phyloP scores from a whole-genome alignment of 1,140 invertebrate genomes.

The Drosophila mojavensis region DNA sequence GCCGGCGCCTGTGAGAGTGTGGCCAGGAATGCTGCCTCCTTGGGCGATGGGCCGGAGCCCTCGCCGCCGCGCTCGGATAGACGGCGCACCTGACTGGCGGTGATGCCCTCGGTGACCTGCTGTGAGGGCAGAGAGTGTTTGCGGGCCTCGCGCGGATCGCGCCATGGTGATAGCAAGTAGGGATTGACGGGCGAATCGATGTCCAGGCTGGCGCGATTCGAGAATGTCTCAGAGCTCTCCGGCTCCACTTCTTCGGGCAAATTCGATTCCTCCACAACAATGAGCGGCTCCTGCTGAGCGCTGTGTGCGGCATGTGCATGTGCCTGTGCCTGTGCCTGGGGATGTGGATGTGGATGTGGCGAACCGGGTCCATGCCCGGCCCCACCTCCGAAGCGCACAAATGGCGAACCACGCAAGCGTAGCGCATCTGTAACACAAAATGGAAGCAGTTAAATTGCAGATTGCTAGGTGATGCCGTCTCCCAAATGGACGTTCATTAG shows the following conservation, averaged over 20 bases:
- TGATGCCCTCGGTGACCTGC: constrained; percentile 92
- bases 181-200: constrained; percentile 91
- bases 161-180: constrained; percentile 91
- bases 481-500: constrained; percentile 25
- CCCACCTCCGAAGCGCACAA: constrained; percentile 76
- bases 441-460: constrained; percentile 15
- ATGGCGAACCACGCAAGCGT: constrained; percentile 84
- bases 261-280: constrained; percentile 91
- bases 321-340: constrained; percentile 53
- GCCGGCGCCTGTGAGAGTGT: constrained; percentile 90
- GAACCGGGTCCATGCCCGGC: constrained; percentile 8
- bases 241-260: constrained; percentile 88
- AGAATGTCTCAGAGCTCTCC: constrained; percentile 84
- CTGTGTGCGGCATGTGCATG: constrained; percentile 43
- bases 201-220: constrained; percentile 87
- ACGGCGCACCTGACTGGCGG: constrained; percentile 92
- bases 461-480: constrained; percentile 17
- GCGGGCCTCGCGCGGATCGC: constrained; percentile 87
- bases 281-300: constrained; percentile 87
- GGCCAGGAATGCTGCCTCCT: constrained; percentile 91
- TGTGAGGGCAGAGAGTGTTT: constrained; percentile 93
- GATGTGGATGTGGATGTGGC: constrained; percentile 10
- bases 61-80: constrained; percentile 91
- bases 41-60: constrained; percentile 87
- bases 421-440: constrained; percentile 68